phyloP scores from a whole-genome alignment of 1,140 invertebrate genomes.

The Agrypnia vestita region DNA sequence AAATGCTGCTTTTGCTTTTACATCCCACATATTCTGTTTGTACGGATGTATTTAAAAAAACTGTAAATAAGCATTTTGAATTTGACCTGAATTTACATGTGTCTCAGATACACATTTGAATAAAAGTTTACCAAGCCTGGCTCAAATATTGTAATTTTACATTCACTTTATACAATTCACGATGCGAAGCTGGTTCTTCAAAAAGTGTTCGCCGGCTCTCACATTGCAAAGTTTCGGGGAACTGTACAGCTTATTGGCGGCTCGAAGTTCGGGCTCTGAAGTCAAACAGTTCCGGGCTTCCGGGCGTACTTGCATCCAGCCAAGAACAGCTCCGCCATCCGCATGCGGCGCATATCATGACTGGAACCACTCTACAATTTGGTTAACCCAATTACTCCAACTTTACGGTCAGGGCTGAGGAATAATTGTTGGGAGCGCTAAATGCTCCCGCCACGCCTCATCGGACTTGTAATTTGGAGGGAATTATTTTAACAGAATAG shows the following conservation, averaged over 20 bases:
- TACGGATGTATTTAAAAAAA: too few relatives aligned
- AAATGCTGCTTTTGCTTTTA: too few relatives aligned
- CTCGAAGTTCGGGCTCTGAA: conserved; percentile 16
- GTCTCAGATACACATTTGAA: too few relatives aligned
- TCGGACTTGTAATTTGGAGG: conserved; percentile 40
- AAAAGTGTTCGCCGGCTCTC: neutral
- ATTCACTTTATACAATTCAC: too few relatives aligned
- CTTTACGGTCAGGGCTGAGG: conserved; percentile 55
- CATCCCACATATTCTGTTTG: too few relatives aligned
- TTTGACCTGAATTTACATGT: too few relatives aligned
- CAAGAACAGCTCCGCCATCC: neutral
- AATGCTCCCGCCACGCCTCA: conserved; percentile 43
- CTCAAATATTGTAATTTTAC: too few relatives aligned
- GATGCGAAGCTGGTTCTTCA: neutral
- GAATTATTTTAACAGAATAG: conserved; percentile 38
- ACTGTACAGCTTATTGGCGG: conserved; percentile 29
- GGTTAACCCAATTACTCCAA: conserved; percentile 59
- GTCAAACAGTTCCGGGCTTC: conserved; percentile 16
- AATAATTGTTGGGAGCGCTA: conserved; percentile 51
- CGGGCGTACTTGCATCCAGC: conserved; percentile 14
- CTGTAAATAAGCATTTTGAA: too few relatives aligned
- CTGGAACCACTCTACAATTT: conserved; percentile 47
- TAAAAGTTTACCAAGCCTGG: too few relatives aligned
- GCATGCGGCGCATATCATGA: conserved; percentile 39
- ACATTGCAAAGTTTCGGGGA: neutral